A percentile compares a stretch with the other conserved stretches of the same genome.
phyloP scores from a whole-genome alignment of 2,113 vertebrate genomes.

The Onychostoma macrolepis region DNA sequence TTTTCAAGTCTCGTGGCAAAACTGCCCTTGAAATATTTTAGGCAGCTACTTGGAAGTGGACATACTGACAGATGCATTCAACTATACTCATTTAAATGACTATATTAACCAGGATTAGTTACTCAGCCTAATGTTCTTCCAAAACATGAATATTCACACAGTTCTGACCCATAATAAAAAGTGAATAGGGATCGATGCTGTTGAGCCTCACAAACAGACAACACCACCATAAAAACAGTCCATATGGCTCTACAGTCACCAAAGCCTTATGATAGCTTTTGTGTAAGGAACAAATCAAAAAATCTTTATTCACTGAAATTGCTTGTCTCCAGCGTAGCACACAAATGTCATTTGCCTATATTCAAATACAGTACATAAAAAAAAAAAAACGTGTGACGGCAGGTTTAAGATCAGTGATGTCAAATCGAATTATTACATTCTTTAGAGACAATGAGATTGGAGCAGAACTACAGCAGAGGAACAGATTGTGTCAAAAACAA shows the following conservation, averaged over 20 bases:
- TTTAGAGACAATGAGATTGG: neutral
- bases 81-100: neutral
- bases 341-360: neutral
- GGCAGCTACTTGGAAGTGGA: neutral
- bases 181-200: neutral
- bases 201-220: neutral
- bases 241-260: neutral
- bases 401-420: neutral
- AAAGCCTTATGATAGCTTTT: neutral
- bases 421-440: neutral
- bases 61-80: neutral
- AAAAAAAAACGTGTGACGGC: neutral
- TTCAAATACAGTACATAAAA: neutral
- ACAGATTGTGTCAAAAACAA: neutral
- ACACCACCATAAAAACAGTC: neutral
- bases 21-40: constrained; percentile 31
- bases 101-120: neutral
- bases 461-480: neutral
- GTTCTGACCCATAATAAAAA: neutral
- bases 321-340: neutral
- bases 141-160: neutral
- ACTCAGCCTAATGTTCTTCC: neutral
- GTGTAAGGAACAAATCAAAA: neutral
- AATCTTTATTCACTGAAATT: neutral
- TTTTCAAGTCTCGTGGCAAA: constrained; percentile 31